Evolutionary conservation across 2,888 invertebrate genomes (phyloP).

Genomic region (Caenorhabditis angaria): DNA sequence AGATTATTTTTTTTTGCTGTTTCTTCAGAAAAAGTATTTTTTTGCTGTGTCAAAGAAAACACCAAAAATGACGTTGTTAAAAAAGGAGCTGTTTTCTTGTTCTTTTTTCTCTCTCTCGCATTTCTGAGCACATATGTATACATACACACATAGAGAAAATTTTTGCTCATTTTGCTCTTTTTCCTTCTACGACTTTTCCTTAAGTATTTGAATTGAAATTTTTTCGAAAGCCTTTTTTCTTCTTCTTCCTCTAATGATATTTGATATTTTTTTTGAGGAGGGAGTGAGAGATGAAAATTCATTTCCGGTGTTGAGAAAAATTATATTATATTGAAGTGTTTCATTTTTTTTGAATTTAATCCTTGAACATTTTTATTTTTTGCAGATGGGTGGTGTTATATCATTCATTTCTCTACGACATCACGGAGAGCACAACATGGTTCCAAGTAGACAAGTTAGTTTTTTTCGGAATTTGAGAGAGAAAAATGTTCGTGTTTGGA

Average conservation of each 20-base stretch:
- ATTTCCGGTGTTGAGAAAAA: too few species aligned
- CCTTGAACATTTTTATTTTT: slow-evolving; percentile 3
- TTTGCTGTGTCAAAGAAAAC: background rate
- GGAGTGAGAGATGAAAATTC: background rate
- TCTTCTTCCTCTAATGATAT: background rate
- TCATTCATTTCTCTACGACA: slow-evolving; percentile 53
- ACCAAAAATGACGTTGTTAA: slow-evolving; percentile 1
- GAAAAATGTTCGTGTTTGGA: too few species aligned
- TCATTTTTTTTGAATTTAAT: background rate
- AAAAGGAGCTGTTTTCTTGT: background rate
- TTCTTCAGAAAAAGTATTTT: background rate
- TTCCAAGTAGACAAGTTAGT: slow-evolving; percentile 43
- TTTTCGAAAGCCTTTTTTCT: background rate
- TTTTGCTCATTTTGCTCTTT: slow-evolving; percentile 2
- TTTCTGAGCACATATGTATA: background rate
- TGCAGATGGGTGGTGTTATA: slow-evolving; percentile 59
- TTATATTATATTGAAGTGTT: too few species aligned
- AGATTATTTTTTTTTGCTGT: background rate
- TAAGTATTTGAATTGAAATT: background rate
- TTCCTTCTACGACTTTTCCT: background rate
- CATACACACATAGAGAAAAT: too few species aligned
- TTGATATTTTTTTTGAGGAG: background rate
- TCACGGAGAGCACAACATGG: slow-evolving; percentile 27
- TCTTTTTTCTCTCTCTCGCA: background rate
- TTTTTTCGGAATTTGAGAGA: background rate